phyloP scores from a whole-genome alignment of 2,113 vertebrate species.

The Etheostoma spectabile region DNA sequence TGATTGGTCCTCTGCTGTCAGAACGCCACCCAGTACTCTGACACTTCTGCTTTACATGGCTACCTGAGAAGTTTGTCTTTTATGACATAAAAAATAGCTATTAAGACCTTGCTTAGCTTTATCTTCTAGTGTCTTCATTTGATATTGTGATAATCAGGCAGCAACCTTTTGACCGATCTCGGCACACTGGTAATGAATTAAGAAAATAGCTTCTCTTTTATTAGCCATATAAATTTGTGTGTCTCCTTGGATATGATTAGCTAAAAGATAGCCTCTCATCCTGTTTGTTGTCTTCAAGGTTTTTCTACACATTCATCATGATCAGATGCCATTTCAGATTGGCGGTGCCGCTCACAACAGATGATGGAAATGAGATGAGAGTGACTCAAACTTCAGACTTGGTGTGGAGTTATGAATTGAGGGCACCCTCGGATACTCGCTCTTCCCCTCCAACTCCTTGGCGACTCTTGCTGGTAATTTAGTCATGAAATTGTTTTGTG shows the following conservation, averaged over 20 bases:
- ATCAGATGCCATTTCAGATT: slow-evolving; percentile 19
- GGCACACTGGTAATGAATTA: background rate
- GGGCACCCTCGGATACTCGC: slow-evolving; percentile 1
- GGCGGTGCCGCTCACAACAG: slow-evolving; percentile 19
- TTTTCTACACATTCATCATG: slow-evolving; percentile 3
- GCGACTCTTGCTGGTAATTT: slow-evolving; percentile 52
- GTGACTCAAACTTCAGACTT: slow-evolving; percentile 30
- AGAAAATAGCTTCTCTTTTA: background rate
- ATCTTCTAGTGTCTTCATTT: background rate
- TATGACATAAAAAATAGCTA: background rate
- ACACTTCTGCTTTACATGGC: background rate
- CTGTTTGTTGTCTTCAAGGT: slow-evolving; percentile 37
- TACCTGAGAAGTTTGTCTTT: background rate
- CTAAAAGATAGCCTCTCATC: background rate
- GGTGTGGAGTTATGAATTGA: slow-evolving; percentile 46
- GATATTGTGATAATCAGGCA: background rate
- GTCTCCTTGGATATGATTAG: slow-evolving; percentile 6
- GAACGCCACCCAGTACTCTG: background rate
- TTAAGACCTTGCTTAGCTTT: background rate
- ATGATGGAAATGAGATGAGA: slow-evolving; percentile 18
- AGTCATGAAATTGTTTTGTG: slow-evolving; percentile 73
- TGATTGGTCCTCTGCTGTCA: background rate
- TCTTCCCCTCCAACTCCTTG: slow-evolving; percentile 30
- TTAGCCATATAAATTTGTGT: background rate
- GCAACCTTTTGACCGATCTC: background rate